A percentile compares a stretch with the other conserved stretches of the same genome.
Evolutionary conservation across 2,797 vertebrate genomes (phyloP).

Genomic region (Gorsachius magnificus): DNA sequence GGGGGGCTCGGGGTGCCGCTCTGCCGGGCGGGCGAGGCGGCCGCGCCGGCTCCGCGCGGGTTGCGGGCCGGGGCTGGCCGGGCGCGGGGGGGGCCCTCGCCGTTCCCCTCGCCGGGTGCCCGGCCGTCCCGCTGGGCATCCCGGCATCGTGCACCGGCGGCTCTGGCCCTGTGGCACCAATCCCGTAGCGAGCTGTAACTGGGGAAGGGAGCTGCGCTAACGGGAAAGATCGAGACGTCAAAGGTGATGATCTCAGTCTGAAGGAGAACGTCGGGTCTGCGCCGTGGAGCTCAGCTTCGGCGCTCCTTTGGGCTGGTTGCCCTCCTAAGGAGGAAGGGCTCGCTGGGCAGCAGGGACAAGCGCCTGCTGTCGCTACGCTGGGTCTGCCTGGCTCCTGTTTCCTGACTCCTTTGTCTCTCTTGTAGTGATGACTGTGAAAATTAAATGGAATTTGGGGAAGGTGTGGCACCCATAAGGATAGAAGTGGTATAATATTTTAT

Average conservation of each 20-base stretch:
- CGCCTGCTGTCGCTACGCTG: neutral
- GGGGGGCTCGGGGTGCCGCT: neutral
- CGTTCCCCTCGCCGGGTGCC: too few species aligned
- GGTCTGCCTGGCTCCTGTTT: fast-evolving
- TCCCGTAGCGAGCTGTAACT: neutral
- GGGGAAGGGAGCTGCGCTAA: neutral
- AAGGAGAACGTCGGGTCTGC: fast-evolving
- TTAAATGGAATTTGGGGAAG: neutral
- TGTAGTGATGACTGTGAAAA: fast-evolving
- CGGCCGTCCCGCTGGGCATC: neutral
- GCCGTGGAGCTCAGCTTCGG: neutral
- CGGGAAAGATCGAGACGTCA: fast-evolving
- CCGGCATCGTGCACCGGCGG: neutral
- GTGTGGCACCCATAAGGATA: fast-evolving
- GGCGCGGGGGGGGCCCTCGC: too few species aligned
- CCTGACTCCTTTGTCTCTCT: neutral
- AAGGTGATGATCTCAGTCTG: fast-evolving
- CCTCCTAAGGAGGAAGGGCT: fast-evolving
- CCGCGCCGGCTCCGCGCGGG: neutral
- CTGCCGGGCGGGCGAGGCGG: neutral
- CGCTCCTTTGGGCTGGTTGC: fast-evolving
- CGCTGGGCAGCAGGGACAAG: fast-evolving
- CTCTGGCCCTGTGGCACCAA: neutral
- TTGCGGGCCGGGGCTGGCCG: neutral
- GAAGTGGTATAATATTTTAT: fast-evolving